Percentiles rank a stretch among this genome's conserved stretches.
Evolutionary conservation across 2,888 invertebrate species (phyloP).

Genomic region (Conus canariensis): DNA sequence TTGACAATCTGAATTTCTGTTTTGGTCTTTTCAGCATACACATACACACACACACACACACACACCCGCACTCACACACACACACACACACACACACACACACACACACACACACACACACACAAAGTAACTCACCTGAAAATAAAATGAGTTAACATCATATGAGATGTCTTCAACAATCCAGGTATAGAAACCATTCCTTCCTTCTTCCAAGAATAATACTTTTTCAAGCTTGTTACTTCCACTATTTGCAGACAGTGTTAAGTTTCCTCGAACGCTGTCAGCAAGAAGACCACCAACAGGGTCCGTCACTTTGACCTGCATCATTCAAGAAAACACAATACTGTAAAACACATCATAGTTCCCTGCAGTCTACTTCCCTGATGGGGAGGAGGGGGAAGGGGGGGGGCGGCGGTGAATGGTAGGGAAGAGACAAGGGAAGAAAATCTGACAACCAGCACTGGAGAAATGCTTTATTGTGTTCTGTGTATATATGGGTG

Average conservation of each 20-base stretch:
- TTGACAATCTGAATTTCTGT: no score
- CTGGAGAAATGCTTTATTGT: no score
- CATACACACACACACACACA: background rate
- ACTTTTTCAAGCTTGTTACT: no score
- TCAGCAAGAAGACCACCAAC: background rate
- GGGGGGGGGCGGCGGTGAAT: no score
- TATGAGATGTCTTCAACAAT: background rate
- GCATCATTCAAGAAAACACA: background rate
- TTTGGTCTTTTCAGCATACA: background rate
- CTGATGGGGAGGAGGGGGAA: background rate
- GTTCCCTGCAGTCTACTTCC: no score
- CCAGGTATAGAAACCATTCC: background rate
- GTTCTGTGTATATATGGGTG: no score
- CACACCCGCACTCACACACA: background rate
- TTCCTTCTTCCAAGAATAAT: background rate
- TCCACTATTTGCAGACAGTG: no score
- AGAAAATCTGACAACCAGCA: no score
- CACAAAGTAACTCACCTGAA: background rate
- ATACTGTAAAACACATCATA: no score
- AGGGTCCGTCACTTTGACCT: constrained; percentile 35
- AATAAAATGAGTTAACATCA: background rate
- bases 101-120: background rate
- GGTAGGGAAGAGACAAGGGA: no score
- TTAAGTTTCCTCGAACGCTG: no score
- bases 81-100: background rate